Evolutionary conservation across 2,888 invertebrate species (phyloP), one percentile per base, ranked within the genome.

Genomic region (Capitulum mitella): DNA sequence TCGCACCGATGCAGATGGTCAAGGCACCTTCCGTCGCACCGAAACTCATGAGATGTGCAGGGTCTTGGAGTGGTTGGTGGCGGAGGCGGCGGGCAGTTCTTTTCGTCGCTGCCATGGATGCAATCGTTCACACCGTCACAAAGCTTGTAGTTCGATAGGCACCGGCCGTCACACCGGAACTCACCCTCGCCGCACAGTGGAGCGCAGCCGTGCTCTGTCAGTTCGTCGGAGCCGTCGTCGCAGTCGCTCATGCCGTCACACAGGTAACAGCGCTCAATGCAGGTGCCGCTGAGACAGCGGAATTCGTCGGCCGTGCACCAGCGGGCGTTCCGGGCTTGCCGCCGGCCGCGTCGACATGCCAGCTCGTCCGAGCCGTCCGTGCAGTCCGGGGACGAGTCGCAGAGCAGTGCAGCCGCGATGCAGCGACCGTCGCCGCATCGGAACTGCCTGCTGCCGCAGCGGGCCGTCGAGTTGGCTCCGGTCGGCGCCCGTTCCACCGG

Each of bases 241-340:
- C 64, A 64, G 64, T 64, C 64, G 64, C 34, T 1, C 3, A 2
- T 2, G 16, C 34, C 34, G 34, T 64, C 64, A 34, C 64, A 64
- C 32, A 19, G 32, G 64, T 64, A 64, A 34, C 64, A 64, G 14
- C 34, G 64, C 16, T 64, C 64, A 34, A 64, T 64, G 64, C 64
- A 64, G 19, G 64, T 64, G 64, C 64, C 64, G 64, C 34, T 34
- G 14, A 19, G 32, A 19, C 64, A 64, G 64, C 64, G 64, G 64
- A 64, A 64, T 34, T 64, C 64, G 29, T 29, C 29, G 34, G 16
- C 26, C 2, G 32, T 16, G 34, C 64, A 32, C 10, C 64, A 5
- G 64, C 64, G 16, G 34, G 34, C 16, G 64, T 6, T 14, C 10
- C 16, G 16, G 16, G 16, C 16, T 16, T 32, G 34, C 32, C 34